Evolutionary conservation across 2,797 vertebrate genomes (phyloP).

Genomic region (Selene dorsalis): DNA sequence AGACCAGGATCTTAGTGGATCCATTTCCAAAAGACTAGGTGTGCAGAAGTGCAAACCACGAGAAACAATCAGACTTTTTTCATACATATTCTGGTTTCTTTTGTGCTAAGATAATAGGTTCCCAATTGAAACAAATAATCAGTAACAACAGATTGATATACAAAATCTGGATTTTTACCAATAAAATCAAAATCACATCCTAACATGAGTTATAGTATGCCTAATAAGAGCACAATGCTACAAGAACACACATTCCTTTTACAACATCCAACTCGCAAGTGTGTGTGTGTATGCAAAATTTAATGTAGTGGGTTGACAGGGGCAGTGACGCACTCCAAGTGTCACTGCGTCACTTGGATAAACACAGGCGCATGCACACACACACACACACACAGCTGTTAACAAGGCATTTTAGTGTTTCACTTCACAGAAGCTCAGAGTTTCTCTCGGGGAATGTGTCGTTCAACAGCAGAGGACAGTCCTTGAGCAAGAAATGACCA

Average conservation of each 20-base stretch:
- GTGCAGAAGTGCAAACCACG: not conserved
- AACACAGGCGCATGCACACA: conserved; percentile 61
- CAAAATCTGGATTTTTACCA: not conserved
- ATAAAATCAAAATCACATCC: not conserved
- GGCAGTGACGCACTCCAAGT: conserved; percentile 69
- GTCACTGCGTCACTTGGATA: conserved; percentile 68
- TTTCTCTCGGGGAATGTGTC: conserved; percentile 35
- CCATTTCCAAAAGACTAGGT: not conserved
- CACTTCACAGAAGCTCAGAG: conserved; percentile 35
- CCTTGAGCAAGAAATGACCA: conserved; percentile 53
- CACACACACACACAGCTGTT: conserved; percentile 54
- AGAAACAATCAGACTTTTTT: not conserved
- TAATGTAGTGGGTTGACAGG: conserved; percentile 43
- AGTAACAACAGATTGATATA: not conserved
- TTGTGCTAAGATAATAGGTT: not conserved
- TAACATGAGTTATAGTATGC: not conserved
- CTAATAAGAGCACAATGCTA: not conserved
- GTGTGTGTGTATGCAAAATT: conserved; percentile 12
- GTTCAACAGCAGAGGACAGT: conserved; percentile 36
- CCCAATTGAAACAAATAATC: not conserved
- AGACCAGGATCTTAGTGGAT: conserved; percentile 18
- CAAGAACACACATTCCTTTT: not conserved
- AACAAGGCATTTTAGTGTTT: conserved; percentile 49
- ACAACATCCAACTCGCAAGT: conserved; percentile 1
- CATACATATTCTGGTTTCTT: too few species aligned